These are phyloP conservation scores for Mormyrus iriodes DNA, from an alignment of 2,113 vertebrate species.

Conservation along the genomic window DNA sequence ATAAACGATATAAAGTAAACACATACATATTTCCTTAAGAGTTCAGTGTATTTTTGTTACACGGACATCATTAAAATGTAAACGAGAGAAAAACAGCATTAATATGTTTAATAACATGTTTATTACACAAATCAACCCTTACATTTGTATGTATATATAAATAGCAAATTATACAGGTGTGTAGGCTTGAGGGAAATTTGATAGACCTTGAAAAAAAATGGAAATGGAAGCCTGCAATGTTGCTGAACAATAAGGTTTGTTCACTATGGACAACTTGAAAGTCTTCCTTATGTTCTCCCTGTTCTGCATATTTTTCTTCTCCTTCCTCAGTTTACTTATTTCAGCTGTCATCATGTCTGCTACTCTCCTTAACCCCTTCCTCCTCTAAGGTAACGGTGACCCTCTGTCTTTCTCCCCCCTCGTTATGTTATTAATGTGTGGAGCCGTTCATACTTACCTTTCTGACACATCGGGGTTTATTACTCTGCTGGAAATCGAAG, in stretches of 20 bases:
- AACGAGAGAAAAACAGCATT: neutral
- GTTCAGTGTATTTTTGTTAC: neutral
- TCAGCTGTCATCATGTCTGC: slow-evolving; percentile 32
- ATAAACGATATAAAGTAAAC: neutral
- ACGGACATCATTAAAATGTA: neutral
- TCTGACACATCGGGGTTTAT: neutral
- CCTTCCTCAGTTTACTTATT: slow-evolving; percentile 31
- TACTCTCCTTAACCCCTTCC: slow-evolving; percentile 29
- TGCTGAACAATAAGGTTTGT: neutral
- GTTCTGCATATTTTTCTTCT: slow-evolving; percentile 15
- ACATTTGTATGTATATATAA: neutral
- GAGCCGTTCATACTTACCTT: neutral
- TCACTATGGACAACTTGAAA: neutral
- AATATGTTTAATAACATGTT: neutral
- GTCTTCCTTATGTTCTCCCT: neutral
- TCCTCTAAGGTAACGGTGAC: slow-evolving; percentile 20
- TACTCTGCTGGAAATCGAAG: neutral
- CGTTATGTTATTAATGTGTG: neutral
- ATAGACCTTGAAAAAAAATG: neutral
- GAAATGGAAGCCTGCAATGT: neutral
- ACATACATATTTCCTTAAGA: neutral
- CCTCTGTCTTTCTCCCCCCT: neutral
- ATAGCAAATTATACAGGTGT: neutral
- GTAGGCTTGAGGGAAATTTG: neutral
- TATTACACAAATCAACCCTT: neutral